Base-by-base conservation (phyloP, 2,797 vertebrate genomes). In the Melanogrammus aeglefinus region DNA sequence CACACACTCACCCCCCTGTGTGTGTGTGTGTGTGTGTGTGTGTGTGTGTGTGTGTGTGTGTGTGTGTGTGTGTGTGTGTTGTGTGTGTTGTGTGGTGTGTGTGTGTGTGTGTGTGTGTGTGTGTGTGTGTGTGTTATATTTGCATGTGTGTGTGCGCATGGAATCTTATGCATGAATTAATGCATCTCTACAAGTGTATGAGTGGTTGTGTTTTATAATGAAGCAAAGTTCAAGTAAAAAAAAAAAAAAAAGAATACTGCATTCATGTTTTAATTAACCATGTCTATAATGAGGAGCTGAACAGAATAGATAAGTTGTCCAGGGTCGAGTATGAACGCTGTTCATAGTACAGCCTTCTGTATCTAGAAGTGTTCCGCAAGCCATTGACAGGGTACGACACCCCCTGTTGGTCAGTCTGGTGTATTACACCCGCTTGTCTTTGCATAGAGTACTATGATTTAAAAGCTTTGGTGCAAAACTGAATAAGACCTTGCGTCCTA, bases 351-450 rank as follows among this genome's bases (percentile, higher is more conserved):
- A 31, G 31, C 2, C 3, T 33, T 33, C 31, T 70, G 10, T 29
- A 77, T 16, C 31, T 63, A 5, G 8, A 82, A 76, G 79, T 3
- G 3, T 5, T 73, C 4, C 35, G 51, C 71, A 1, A 72, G 77
- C 79, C n/a, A 86, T 57, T 71, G 82, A 76, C 76, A 90, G 92
- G 70, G 24, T 76, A 77, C 84, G 82, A 88, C 87, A n/a, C 93
- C 90, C 83, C 88, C 93, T 92, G 81, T 85, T 93, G 93, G 90
- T 10, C 16, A 38, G 21, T 75, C 7, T 7, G 1, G 1, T 13
- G 76, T 9, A 91, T 76, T 85, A 80, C 90, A 90, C 3, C 10
- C 29, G 76, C 13, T n/a, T 66, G 86, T 80, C 79, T 81, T 31
- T 80, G 76, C 80, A 66, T 63, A 75, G 51, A 57, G 7, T n/a